Base-by-base conservation (phyloP, 2,888 invertebrate genomes). In the Pollenia amentaria region DNA sequence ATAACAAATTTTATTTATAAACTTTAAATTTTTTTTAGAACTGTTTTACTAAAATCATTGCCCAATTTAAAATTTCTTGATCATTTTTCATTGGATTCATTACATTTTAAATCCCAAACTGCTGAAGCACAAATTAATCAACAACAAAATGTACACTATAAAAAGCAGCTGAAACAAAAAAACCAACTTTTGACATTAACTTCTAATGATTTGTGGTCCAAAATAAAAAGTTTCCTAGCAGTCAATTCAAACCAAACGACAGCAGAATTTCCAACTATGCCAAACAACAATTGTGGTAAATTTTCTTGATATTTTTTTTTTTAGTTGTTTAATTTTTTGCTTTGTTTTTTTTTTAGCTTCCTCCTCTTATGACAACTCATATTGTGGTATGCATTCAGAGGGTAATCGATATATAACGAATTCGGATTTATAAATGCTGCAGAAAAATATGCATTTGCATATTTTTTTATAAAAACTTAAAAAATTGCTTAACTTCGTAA, bases 361-460 rank as follows among this genome's bases (percentile, higher is more conserved):
- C 38, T 40, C 48, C 7, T 40, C 44, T 42, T 12, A n/a, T 40
- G 67, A 70, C 14, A 4, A 38, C 9, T 8, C 29, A 86, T 98
- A 98, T 92, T 96, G 97, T 53, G 98, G 98, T 16, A 97, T 97
- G 92, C 97, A 98, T 91, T 98, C 98, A 0, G 98, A 98, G 93
- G 98, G 98, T 11, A 98, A 98, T 94, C 94, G 98, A 88, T 98
- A 98, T 91, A 98, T 98, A 89, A 94, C 95, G 48, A 98, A 98
- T 93, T 96, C 95, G 89, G 98, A 98, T 93, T 95, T 98, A 90
- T 97, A 94, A 70, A 64, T 14, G 38, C 18, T 48, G 7, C 18
- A 11, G 11, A 8, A 14, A 42, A 18, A 40, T 14, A 8, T 6
- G 12, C 1, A 9, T n/a, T 46, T 67, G 55, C 10, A 16, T 29